These are phyloP conservation scores for Gortyna flavago DNA, from an alignment of 2,888 invertebrate genomes.

Conservation along the genomic window DNA sequence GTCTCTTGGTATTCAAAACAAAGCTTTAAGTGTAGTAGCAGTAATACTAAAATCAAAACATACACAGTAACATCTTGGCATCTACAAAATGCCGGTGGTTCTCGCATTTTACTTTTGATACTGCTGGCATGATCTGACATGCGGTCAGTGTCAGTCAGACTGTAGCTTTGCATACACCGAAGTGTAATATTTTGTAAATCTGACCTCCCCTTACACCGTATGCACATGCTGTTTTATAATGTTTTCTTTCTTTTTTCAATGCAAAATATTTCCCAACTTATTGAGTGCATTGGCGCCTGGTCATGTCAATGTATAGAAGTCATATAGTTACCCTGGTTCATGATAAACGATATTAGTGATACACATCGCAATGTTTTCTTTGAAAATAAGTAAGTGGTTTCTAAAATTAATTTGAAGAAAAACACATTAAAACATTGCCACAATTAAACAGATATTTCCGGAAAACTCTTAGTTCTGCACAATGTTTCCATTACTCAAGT, in stretches of 20 bases:
- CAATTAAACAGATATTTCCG: background rate
- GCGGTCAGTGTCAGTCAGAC: constrained; percentile 13
- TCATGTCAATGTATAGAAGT: background rate
- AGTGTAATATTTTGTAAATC: background rate
- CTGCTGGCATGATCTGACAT: constrained; percentile 3
- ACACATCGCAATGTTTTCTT: background rate
- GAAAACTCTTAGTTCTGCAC: background rate
- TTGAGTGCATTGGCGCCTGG: background rate
- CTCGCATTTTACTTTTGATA: constrained; percentile 7
- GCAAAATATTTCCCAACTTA: background rate
- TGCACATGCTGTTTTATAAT: background rate
- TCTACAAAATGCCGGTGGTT: background rate
- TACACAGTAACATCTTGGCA: background rate
- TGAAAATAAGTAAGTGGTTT: background rate
- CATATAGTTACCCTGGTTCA: background rate
- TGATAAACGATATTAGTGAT: background rate
- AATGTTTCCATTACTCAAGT: background rate
- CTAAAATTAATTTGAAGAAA: background rate
- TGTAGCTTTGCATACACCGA: constrained; percentile 1
- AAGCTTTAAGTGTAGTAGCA: background rate
- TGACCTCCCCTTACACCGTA: background rate
- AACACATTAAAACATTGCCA: background rate
- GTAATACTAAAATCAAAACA: background rate
- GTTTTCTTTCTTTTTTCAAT: background rate
- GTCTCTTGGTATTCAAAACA: background rate